Conservation (phyloP, 2,888 invertebrate genomes). For the Blastobasis adustella region DNA sequence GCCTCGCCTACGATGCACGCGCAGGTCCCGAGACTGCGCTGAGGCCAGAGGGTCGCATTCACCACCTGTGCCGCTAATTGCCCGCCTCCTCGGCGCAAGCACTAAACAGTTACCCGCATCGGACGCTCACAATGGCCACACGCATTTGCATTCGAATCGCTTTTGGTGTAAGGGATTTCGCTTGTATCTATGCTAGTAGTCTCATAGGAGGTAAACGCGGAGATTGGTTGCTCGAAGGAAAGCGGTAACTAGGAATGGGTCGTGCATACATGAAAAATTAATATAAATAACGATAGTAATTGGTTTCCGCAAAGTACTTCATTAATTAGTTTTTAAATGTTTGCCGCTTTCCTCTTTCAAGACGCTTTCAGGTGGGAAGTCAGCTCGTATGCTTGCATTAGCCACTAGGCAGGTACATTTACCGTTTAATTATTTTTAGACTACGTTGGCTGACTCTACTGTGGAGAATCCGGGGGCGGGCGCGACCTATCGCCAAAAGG, state of each 20-base stretch:
- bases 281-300: neutral
- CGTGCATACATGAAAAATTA: too few species aligned
- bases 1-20: slow-evolving; percentile 12
- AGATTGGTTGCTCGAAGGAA: too few species aligned
- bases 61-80: slow-evolving; percentile 64
- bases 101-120: slow-evolving; percentile 50
- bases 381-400: neutral
- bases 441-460: slow-evolving; percentile 20
- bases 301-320: neutral
- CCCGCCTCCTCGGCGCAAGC: slow-evolving; percentile 40
- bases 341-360: neutral
- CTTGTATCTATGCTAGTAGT: too few species aligned
- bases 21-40: slow-evolving; percentile 29
- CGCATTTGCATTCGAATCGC: neutral
- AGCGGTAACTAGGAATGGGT: too few species aligned
- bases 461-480: slow-evolving; percentile 42
- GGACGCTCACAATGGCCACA: slow-evolving; percentile 40
- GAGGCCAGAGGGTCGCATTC: slow-evolving; percentile 62
- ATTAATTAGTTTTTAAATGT: neutral
- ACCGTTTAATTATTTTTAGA: too few species aligned
- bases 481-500: slow-evolving; percentile 55
- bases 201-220: too few species aligned
- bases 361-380: neutral
- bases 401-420: too few species aligned
- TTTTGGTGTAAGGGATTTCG: too few species aligned